Evolutionary conservation across 2,888 invertebrate genomes (phyloP).

Genomic region (Dicycla oo): DNA sequence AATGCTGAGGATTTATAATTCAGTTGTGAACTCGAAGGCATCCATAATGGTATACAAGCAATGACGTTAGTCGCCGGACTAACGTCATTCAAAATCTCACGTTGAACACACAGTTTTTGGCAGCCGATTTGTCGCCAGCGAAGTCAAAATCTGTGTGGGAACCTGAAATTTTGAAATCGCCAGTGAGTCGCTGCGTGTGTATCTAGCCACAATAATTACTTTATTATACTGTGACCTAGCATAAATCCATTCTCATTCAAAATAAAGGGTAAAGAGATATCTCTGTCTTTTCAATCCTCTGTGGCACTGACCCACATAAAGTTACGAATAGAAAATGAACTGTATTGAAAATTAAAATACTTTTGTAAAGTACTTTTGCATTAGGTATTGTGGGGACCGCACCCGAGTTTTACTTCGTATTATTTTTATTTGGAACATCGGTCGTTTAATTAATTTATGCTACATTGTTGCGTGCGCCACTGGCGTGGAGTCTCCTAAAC

Average conservation of each 20-base stretch:
- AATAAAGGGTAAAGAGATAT: neutral
- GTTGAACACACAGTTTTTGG: neutral
- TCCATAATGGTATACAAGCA: neutral
- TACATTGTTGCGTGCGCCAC: conserved; percentile 48
- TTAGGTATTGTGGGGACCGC: conserved; percentile 37
- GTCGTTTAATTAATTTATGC: conserved; percentile 56
- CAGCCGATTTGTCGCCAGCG: neutral
- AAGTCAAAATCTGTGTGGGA: neutral
- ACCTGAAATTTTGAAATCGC: neutral
- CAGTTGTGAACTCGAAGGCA: neutral
- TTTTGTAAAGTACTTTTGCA: conserved; percentile 53
- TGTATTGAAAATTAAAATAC: conserved; percentile 69
- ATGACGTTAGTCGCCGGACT: too few relatives aligned
- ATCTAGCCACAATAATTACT: too few relatives aligned
- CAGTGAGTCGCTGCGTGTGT: neutral
- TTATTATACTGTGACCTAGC: neutral
- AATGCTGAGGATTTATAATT: neutral
- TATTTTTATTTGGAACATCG: conserved; percentile 41
- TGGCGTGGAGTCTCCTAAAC: conserved; percentile 50
- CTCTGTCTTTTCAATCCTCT: conserved; percentile 27
- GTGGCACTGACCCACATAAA: conserved; percentile 61
- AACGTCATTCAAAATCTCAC: neutral
- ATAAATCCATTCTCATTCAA: neutral
- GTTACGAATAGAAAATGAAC: conserved; percentile 67
- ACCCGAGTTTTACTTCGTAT: conserved; percentile 29